phyloP scores from a whole-genome alignment of 2,888 invertebrate genomes.

The Myopa testacea region DNA sequence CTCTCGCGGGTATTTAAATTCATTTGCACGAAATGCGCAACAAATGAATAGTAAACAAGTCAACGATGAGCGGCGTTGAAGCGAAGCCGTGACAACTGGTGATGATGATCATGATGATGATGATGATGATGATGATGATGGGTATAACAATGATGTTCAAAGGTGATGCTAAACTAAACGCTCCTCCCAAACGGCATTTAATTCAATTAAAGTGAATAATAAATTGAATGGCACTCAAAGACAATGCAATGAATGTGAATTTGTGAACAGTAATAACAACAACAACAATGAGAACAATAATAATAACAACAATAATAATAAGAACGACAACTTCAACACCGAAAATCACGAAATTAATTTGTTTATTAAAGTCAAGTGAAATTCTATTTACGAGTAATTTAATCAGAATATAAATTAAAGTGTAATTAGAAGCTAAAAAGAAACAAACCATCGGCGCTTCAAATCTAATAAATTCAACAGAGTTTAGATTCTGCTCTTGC shows the following conservation, averaged over 20 bases:
- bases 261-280: too few relatives aligned
- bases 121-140: background rate
- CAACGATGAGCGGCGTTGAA: slow-evolving; percentile 21
- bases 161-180: too few relatives aligned
- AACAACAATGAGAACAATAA: too few relatives aligned
- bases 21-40: slow-evolving; percentile 33
- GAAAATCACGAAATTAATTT: too few relatives aligned
- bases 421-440: background rate
- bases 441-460: background rate
- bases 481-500: background rate
- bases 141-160: too few relatives aligned
- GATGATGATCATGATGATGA: background rate
- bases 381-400: background rate
- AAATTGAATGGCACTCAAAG: background rate
- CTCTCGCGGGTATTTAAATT: slow-evolving; percentile 36
- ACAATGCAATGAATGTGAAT: background rate
- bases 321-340: background rate
- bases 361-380: too few relatives aligned
- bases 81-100: background rate
- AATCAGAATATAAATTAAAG: background rate
- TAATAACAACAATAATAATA: background rate
- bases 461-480: background rate
- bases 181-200: too few relatives aligned
- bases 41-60: background rate
- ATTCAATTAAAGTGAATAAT: background rate